A percentile compares a stretch with the other conserved stretches of the same genome.
phyloP scores from a whole-genome alignment of 92 coral and sea anemone species.

The Siderastrea radians region DNA sequence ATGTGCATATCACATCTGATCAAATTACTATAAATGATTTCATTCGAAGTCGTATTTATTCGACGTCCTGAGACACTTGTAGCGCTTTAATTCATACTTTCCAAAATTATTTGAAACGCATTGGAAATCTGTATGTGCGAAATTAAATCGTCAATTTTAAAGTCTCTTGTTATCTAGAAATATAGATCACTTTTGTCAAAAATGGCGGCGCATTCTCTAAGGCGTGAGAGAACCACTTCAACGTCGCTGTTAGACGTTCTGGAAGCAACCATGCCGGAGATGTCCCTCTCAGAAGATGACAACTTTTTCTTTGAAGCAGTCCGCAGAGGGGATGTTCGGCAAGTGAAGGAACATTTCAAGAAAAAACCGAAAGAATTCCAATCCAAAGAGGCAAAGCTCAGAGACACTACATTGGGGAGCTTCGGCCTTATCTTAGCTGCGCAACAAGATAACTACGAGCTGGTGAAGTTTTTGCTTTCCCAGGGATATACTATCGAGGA shows the following conservation, averaged over 20 bases:
- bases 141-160: no score
- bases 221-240: not conserved
- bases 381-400: not conserved
- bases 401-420: slow-evolving; percentile 16
- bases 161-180: not conserved
- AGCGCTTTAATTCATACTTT: no score
- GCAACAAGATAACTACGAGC: slow-evolving; percentile 75
- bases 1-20: not conserved
- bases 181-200: not conserved
- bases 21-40: not conserved
- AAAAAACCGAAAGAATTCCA: not conserved
- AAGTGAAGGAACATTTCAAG: slow-evolving; percentile 25
- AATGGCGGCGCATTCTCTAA: slow-evolving; percentile 30
- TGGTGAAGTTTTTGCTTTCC: slow-evolving; percentile 71
- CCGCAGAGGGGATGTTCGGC: slow-evolving; percentile 17
- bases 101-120: no score
- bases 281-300: slow-evolving; percentile 24
- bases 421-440: slow-evolving; percentile 72
- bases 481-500: slow-evolving; percentile 72
- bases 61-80: not conserved
- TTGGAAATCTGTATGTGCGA: no score
- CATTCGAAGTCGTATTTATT: not conserved
- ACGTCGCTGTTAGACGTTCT: slow-evolving; percentile 27
- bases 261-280: slow-evolving; percentile 42
- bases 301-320: slow-evolving; percentile 28